Evolutionary conservation across 2,797 vertebrate species (phyloP), one percentile per base, ranked within the genome.

Genomic region (Avahi laniger): DNA sequence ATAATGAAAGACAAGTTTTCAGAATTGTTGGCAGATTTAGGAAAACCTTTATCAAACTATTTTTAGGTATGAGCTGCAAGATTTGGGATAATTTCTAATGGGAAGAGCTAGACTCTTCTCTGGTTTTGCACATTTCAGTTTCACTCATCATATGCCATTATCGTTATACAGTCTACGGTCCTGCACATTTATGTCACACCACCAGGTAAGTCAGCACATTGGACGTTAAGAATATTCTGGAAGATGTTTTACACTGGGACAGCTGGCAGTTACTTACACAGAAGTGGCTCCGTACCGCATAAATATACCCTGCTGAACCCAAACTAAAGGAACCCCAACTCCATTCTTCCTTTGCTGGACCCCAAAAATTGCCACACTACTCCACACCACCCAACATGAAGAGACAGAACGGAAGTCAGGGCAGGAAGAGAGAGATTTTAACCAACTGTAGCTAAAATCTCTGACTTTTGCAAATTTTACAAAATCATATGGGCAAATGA

Each of bases 81-180:
- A 88, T 69, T 76, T 82, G 59, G 59, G 83, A 33, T 30, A 76
- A 75, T 69, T 92, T 28, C 69, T 59, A 69, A 38, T 24, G 35
- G 35, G 67, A 24, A 5, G 35, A 69, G 20, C 67, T 17, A 30
- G 59, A 52, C 69, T 61, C 7, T 61, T 35, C 80, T 61, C 41
- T 24, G 75, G 41, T 41, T 88, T 35, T 17, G 20, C 46, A 48
- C 41, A 22, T 67, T 50, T 92, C 59, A 69, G 24, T 59, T 30
- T 28, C 50, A 41, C 5, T 28, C 9, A 2, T 41, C 48, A 13
- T 14, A 48, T 48, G 48, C 11, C 48, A 48, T 48, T 48, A 48
- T 48, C 48, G 13, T 48, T 13, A 83, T 8, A 4, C 4, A 13
- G 0, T 6, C 14, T 20, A 22, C 0, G 2, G 46, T 43, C 54